phyloP scores from a whole-genome alignment of 2,113 vertebrate species.

The Neotoma lepida region DNA sequence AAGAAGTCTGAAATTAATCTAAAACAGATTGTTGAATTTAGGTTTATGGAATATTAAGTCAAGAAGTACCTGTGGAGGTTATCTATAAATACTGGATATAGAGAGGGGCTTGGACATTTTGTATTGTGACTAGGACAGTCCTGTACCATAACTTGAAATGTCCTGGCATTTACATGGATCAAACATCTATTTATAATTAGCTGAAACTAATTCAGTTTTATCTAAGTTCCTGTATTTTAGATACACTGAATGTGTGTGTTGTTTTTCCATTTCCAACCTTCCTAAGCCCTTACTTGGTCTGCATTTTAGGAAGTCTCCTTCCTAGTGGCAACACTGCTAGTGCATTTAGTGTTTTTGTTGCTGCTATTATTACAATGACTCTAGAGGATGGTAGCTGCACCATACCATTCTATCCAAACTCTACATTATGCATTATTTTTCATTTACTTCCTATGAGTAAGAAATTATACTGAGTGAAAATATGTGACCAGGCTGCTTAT shows the following conservation, averaged over 20 bases:
- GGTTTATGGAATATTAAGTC: neutral
- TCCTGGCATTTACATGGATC: neutral
- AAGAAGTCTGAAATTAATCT: neutral
- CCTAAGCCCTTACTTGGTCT: neutral
- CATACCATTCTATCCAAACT: neutral
- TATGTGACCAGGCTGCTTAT: neutral
- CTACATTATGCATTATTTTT: neutral
- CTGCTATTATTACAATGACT: neutral
- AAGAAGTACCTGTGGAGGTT: neutral
- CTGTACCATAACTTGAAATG: neutral
- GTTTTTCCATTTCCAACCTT: neutral
- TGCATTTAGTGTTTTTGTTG: neutral
- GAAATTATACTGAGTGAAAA: neutral
- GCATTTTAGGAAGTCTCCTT: neutral
- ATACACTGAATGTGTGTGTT: neutral
- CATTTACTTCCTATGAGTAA: neutral
- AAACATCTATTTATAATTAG: conserved; percentile 17
- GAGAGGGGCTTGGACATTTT: neutral
- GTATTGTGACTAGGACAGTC: neutral
- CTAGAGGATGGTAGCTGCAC: neutral
- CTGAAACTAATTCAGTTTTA: conserved; percentile 10
- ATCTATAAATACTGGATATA: neutral
- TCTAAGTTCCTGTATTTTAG: neutral
- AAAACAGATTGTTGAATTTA: neutral
- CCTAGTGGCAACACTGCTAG: neutral